Conservation (phyloP, 2,797 vertebrate genomes). For the Buceros bicornis region DNA sequence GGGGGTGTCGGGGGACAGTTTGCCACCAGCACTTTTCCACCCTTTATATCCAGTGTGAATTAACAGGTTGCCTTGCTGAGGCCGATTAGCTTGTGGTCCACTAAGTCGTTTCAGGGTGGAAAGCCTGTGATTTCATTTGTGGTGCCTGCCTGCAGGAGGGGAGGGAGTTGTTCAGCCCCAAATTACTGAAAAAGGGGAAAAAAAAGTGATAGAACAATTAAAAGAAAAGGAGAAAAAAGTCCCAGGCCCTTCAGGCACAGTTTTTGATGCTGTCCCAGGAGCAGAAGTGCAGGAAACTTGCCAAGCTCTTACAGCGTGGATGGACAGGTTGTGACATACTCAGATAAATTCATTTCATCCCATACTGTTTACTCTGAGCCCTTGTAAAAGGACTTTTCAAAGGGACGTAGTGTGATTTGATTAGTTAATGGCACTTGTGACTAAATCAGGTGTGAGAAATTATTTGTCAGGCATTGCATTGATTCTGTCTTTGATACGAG, state of each 20-base stretch:
- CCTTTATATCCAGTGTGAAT: neutral
- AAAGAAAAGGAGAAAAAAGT: neutral
- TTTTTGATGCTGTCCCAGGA: neutral
- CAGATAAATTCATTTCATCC: neutral
- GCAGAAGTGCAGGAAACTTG: neutral
- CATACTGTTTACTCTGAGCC: neutral
- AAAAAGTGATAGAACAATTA: neutral
- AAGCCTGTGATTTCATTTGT: neutral
- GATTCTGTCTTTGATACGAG: neutral
- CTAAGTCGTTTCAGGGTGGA: neutral
- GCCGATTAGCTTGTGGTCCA: accelerated
- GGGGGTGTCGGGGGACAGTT: neutral
- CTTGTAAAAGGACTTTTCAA: neutral
- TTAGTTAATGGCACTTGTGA: neutral
- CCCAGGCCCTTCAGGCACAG: neutral
- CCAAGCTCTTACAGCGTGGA: neutral
- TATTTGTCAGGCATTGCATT: neutral
- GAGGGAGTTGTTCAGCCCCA: neutral
- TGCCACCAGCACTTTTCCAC: neutral
- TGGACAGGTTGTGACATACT: neutral
- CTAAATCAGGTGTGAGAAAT: neutral
- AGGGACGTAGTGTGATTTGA: neutral
- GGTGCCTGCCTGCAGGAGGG: neutral
- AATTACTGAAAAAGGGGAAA: neutral
- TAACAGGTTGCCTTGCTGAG: neutral